Evolutionary conservation across 2,113 vertebrate genomes (phyloP), one percentile per base, ranked within the genome.

Genomic region (Upupa epops): DNA sequence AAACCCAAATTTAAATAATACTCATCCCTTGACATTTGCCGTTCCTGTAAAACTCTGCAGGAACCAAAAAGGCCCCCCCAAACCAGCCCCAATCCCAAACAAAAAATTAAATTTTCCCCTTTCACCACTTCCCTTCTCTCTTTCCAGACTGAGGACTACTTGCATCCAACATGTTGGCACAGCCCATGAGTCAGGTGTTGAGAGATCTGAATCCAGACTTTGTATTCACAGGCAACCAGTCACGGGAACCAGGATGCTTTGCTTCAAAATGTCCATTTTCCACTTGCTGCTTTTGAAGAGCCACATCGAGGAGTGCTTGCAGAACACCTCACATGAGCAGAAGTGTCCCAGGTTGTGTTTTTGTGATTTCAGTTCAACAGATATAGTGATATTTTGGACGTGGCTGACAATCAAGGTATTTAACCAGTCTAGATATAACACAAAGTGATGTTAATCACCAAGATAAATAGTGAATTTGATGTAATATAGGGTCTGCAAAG

Each of bases 201-300:
- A 25, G 49, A 48, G 13, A 82, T 15, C 15, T 61, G 46, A 79
- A 87, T 69, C 40, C 42, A 79, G 19, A 58, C 32, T 72, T 88
- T 42, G 22, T 29, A 13, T 52, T 61, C 54, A 36, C 54, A 84
- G 63, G 32, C 17, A 85, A 32, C 3, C 28, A 58, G 13, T n/a
- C 24, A 36, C 1, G 10, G 42, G 18, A 86, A 74, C 4, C 4
- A 51, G 77, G 60, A 55, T 0, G 0, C 37, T 22, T 28, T 2
- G 1, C 49, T 90, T 74, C 42, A 69, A 82, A 65, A 68, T 6
- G 25, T 24, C 2, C 18, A 7, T 63, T 94, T 71, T 83, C 8
- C 55, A 22, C 34, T 51, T 0, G 2, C 24, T 32, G 55, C 10
- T 81, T 88, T 52, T 45, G 32, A 11, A 75, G 31, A 45, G 49